Base-by-base conservation (phyloP, 2,797 vertebrate genomes). In the Nyctalus aviator region DNA sequence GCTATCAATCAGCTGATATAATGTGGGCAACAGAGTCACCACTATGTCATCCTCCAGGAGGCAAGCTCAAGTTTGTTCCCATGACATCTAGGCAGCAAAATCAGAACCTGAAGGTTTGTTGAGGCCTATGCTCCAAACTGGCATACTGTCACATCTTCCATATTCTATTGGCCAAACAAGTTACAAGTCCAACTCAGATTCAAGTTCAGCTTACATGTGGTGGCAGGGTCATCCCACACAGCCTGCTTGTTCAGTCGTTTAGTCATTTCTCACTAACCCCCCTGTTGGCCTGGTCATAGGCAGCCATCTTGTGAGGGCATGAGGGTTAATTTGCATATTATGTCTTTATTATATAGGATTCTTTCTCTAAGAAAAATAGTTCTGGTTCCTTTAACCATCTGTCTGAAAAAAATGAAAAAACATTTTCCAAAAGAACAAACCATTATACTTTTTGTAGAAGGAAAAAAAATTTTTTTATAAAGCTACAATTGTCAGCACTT, bases 351-450 rank as follows among this genome's bases (percentile, higher is more conserved):
- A 21, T 55, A 55, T 55, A 55, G 53, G 20, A 79, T 86, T 68
- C 32, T 59, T 87, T 93, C 8, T 91, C 27, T n/a, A 82, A 37
- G 55, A 69, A 44, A 77, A 94, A 75, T 6, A 72, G 18, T 7
- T 79, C 23, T 57, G 66, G 73, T 55, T 55, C 37, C 21, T 53
- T 92, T 72, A 84, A 44, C 35, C 23, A 15, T 59, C 13, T 93
- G 57, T 50, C 71, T 27, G 37, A 41, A 44, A 46, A 94, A 81
- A 90, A 68, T 83, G 71, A 53, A 20, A 84, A 79, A 81, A 50
- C 72, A 30, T n/a, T 75, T 66, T 87, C 30, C 57, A 44, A 76
- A 88, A 94, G 30, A 83, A 77, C 35, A 89, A 86, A 81, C 2
- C 1, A 1, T 84, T 89, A 64, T 32, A 79, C 30, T 41, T 53